phyloP scores from a whole-genome alignment of 2,888 invertebrate species.

The Brassicogethes aeneus region DNA sequence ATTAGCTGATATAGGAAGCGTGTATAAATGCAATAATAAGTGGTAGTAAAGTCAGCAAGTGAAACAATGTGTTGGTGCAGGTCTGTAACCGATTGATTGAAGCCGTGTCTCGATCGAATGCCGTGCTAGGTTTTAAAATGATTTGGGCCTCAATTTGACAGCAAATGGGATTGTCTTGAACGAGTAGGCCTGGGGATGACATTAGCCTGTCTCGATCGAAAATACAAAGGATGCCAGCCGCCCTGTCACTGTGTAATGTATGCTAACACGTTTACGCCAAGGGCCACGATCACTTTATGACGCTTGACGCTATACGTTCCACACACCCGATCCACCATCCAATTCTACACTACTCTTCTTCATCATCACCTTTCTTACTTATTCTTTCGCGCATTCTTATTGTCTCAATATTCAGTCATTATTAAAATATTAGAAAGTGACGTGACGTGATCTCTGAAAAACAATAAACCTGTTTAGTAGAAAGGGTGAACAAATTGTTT shows the following conservation, averaged over 20 bases:
- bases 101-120: conserved; percentile 23
- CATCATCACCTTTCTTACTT: no score
- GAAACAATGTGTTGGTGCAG: no score
- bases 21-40: no score
- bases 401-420: no score
- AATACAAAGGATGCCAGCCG: conserved; percentile 37
- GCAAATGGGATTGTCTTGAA: conserved; percentile 41
- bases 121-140: conserved; percentile 34
- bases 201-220: conserved; percentile 39
- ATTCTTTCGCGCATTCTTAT: no score
- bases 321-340: neutral
- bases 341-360: neutral
- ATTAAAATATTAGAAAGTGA: no score
- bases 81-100: no score
- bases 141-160: conserved; percentile 38
- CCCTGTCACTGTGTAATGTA: conserved; percentile 42
- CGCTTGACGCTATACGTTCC: conserved; percentile 28
- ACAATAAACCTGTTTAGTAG: no score
- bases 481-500: no score
- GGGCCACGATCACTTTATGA: conserved; percentile 38
- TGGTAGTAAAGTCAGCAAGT: no score
- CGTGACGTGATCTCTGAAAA: no score
- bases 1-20: no score
- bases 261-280: conserved; percentile 40
- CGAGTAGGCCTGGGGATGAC: conserved; percentile 40